These are phyloP conservation scores for Drosophila tsacasi DNA, from an alignment of 1,140 invertebrate genomes.

Conservation along the genomic window DNA sequence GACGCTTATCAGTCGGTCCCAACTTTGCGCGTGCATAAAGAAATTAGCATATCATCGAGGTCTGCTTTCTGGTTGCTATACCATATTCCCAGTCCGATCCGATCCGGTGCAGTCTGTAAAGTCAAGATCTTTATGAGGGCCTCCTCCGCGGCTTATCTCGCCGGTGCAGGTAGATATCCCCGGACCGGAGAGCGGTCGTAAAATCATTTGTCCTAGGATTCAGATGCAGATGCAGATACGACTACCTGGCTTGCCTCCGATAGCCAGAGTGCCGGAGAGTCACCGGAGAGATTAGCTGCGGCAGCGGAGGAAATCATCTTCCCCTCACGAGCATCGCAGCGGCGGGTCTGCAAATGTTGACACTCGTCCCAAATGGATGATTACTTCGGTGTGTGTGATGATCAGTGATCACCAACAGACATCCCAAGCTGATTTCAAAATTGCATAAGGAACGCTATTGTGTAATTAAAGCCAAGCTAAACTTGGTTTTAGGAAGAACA, in stretches of 20 bases:
- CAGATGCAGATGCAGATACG: conserved; percentile 17
- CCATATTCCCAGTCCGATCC: not conserved
- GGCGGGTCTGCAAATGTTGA: not conserved
- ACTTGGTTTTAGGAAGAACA: no score
- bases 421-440: not conserved
- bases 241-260: conserved; percentile 11
- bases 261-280: not conserved
- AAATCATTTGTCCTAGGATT: conserved; percentile 25
- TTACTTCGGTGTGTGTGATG: not conserved
- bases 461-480: no score
- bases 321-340: not conserved
- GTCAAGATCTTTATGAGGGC: conserved; percentile 74
- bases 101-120: conserved; percentile 49
- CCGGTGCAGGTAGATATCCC: conserved; percentile 24
- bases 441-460: not conserved
- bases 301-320: not conserved
- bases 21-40: conserved; percentile 26
- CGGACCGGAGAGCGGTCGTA: conserved; percentile 13
- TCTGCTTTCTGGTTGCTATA: conserved; percentile 1
- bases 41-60: conserved; percentile 38
- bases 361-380: not conserved
- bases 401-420: not conserved
- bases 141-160: conserved; percentile 41
- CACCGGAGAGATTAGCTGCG: conserved; percentile 14
- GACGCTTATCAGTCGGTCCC: conserved; percentile 13